Evolutionary conservation across 2,113 vertebrate genomes (phyloP), one percentile per base, ranked within the genome.

Genomic region (Cololabis saira): DNA sequence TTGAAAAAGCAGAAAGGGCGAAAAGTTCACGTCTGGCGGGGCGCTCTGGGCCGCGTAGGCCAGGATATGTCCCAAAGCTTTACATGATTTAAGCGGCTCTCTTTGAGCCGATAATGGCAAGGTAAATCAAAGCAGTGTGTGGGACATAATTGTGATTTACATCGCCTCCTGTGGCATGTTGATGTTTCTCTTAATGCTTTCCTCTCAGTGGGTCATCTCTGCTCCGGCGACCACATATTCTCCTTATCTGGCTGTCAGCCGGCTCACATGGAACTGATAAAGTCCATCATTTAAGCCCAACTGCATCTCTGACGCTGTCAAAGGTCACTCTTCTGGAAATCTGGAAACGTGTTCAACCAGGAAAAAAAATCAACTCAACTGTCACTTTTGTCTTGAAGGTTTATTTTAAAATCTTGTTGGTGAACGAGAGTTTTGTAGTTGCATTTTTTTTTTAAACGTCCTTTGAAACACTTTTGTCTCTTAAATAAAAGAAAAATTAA

Each of bases 121-220:
- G 64, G 66, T 89, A 85, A 91, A 87, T 91, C 76, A 85, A 86
- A 87, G 82, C 53, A 68, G 18, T 44, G 30, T 81, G 73, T 65
- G 61, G 76, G 71, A 82, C 76, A 53, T 80, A 71, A 69, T 60
- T 57, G 51, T 85, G 80, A 90, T 90, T 85, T 91, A 88, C 86
- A 37, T 56, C 1, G 9, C 61, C 72, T 80, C 70, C 71, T 50
- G 55, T 85, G 71, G 70, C 82, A 79, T 67, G 67, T 68, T 64
- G 75, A 82, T 73, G 74, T 68, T 73, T 64, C 81, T 33, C 73
- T 73, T 82, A 73, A 83, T 78, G 83, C 68, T 80, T n/a, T 80
- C 73, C 68, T 82, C 83, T 85, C 80, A 63, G 85, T 77, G 50
- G 72, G 73, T 65, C 71, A 81, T 43, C 52, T 27, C 59, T 15